These are phyloP conservation scores for Coturnix japonica DNA, from an alignment of 2,113 vertebrate genomes.

Conservation along the genomic window DNA sequence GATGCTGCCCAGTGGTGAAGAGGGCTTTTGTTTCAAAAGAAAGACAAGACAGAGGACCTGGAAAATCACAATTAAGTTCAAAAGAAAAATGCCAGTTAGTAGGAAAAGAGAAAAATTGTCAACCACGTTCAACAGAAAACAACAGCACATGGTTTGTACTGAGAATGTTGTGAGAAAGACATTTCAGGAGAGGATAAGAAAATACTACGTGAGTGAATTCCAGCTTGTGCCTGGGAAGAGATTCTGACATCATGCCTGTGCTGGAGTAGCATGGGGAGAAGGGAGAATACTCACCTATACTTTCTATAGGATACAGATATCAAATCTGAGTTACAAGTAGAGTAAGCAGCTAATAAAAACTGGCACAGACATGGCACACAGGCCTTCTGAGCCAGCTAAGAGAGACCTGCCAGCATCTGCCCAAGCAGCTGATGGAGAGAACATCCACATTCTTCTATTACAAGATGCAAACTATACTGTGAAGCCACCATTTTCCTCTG, in stretches of 20 bases:
- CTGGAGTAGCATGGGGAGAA: background rate
- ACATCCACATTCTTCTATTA: background rate
- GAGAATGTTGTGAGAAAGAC: background rate
- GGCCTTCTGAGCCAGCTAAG: background rate
- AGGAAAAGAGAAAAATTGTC: background rate
- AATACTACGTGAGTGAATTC: background rate
- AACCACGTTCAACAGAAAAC: background rate
- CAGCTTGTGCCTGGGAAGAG: background rate
- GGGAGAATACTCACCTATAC: background rate
- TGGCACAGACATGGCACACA: background rate
- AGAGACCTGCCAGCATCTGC: background rate
- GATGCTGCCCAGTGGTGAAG: background rate
- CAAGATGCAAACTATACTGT: background rate
- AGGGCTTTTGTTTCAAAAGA: background rate
- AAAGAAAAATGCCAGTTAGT: background rate
- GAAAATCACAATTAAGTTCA: background rate
- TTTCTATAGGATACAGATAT: background rate
- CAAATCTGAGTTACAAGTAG: background rate
- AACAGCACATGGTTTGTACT: background rate
- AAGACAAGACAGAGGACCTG: background rate
- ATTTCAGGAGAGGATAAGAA: background rate
- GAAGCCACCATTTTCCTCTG: background rate
- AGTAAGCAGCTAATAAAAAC: background rate
- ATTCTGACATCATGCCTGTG: background rate
- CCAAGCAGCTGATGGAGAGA: background rate